Evolutionary conservation across 1,140 invertebrate species (phyloP).

Genomic region (Dolichoris vasculosae): DNA sequence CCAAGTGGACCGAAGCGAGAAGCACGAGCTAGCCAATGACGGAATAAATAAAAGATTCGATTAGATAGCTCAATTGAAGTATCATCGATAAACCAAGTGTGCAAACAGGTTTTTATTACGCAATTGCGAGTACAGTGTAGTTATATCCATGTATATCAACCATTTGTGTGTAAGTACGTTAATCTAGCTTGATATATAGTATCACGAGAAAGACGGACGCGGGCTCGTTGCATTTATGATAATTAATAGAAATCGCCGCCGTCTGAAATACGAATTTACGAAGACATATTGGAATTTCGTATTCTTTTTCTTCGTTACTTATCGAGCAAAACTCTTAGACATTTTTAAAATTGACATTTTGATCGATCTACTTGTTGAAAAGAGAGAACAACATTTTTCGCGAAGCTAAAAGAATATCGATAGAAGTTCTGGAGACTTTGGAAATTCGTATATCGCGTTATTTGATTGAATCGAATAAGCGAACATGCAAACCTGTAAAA

Average conservation of each 20-base stretch:
- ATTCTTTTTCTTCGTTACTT: constrained; percentile 34
- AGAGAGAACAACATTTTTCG: constrained; percentile 9
- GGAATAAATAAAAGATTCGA: constrained; percentile 59
- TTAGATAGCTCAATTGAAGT: constrained; percentile 67
- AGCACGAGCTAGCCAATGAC: constrained; percentile 53
- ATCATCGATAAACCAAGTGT: constrained; percentile 62
- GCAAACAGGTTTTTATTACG: constrained; percentile 64
- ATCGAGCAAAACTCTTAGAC: constrained; percentile 22
- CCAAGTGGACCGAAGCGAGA: constrained; percentile 41
- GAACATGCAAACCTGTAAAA: constrained; percentile 38
- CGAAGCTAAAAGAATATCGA: background rate
- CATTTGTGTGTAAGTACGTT: constrained; percentile 73
- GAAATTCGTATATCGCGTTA: constrained; percentile 37
- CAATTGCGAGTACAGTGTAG: constrained; percentile 66
- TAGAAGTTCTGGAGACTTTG: constrained; percentile 36
- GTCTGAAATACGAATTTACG: constrained; percentile 43
- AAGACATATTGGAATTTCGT: constrained; percentile 21
- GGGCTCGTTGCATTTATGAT: constrained; percentile 52
- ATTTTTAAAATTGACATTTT: constrained; percentile 2
- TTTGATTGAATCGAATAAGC: constrained; percentile 45
- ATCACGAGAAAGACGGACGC: constrained; percentile 47
- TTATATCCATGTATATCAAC: constrained; percentile 74
- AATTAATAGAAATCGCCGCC: constrained; percentile 53
- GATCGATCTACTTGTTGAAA: constrained; percentile 23
- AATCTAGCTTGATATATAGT: constrained; percentile 66